phyloP scores from a whole-genome alignment of 2,797 vertebrate genomes.

The Philypnodon macrostomus region DNA sequence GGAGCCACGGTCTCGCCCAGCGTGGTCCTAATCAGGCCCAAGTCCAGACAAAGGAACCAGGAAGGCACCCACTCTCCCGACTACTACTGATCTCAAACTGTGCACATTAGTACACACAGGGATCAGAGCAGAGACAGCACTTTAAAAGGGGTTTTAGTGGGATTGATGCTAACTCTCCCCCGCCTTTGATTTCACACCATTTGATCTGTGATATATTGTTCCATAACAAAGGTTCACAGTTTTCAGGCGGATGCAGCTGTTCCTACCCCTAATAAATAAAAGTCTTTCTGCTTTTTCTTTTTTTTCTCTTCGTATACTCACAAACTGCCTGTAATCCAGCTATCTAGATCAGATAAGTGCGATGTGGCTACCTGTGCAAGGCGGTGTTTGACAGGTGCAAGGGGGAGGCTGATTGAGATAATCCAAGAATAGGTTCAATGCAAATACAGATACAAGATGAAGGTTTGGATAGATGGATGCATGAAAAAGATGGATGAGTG shows the following conservation, averaged over 20 bases:
- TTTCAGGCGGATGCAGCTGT: constrained; percentile 85
- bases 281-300: constrained; percentile 31
- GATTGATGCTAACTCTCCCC: constrained; percentile 75
- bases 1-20: constrained; percentile 56
- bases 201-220: constrained; percentile 82
- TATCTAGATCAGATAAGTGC: constrained; percentile 84
- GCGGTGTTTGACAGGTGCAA: constrained; percentile 87
- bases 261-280: constrained; percentile 77
- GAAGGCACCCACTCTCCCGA: constrained; percentile 70
- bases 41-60: constrained; percentile 73
- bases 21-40: constrained; percentile 69
- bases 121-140: constrained; percentile 71
- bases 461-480: constrained; percentile 84
- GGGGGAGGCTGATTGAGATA: constrained; percentile 86
- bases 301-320: constrained; percentile 65
- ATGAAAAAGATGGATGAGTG: constrained; percentile 82
- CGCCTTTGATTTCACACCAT: constrained; percentile 74
- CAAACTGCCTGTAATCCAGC: constrained; percentile 79
- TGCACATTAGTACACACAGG: constrained; percentile 57
- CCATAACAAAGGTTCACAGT: constrained; percentile 76
- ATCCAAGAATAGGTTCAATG: constrained; percentile 85
- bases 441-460: constrained; percentile 89
- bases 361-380: constrained; percentile 83
- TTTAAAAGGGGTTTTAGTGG: constrained; percentile 68
- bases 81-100: constrained; percentile 56